A percentile compares a stretch with the other conserved stretches of the same genome.
These are phyloP conservation scores for Calcarius lapponicus DNA, from an alignment of 2,797 vertebrate species.

Conservation along the genomic window DNA sequence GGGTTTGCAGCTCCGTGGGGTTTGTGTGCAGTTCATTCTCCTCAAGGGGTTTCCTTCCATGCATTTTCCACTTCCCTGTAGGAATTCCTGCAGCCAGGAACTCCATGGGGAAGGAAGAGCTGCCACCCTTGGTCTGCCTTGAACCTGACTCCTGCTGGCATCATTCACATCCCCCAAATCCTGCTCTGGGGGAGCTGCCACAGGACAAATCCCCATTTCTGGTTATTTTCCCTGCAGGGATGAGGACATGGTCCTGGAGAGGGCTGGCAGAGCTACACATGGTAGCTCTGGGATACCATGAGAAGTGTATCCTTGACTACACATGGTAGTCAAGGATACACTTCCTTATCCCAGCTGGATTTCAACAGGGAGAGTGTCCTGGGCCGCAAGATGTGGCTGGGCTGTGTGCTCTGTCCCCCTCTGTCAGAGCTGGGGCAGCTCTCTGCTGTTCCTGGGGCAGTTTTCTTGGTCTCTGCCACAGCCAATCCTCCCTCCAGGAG, in stretches of 20 bases:
- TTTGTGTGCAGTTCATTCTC: neutral
- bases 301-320: too few relatives aligned
- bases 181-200: neutral
- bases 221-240: fast-evolving
- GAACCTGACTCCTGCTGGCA: neutral
- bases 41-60: neutral
- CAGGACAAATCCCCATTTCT: neutral
- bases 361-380: neutral
- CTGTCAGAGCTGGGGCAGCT: too few relatives aligned
- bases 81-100: neutral
- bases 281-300: too few relatives aligned
- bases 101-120: fast-evolving
- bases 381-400: too few relatives aligned
- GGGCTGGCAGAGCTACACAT: neutral
- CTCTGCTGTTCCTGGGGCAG: too few relatives aligned
- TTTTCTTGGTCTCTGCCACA: too few relatives aligned
- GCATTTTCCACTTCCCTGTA: neutral
- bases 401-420: too few relatives aligned
- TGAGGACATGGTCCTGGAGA: neutral
- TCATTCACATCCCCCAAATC: neutral
- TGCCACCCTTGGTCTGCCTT: neutral
- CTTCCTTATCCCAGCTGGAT: neutral
- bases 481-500: too few relatives aligned
- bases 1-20: neutral
- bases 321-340: too few relatives aligned